Base-by-base conservation (phyloP, 2,888 invertebrate species). In the Dasypogon diadema region DNA sequence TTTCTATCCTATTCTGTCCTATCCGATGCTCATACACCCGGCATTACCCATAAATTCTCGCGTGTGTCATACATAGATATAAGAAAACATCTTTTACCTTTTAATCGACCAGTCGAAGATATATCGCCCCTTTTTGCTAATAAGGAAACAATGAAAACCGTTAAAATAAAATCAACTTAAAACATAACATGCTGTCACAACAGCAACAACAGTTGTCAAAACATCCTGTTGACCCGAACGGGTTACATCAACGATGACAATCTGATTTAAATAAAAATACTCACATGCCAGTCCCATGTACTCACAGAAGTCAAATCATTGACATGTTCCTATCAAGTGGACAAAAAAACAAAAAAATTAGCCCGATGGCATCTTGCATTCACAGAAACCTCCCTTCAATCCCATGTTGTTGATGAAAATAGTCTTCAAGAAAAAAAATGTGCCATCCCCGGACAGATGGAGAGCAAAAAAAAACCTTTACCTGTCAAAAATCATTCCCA, bases 261-360 rank as follows among this genome's bases (percentile, higher is more conserved):
- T 12, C 60, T 60, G 21, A 60, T 60, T 60, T 60, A 37, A 60
- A 60, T 60, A 60, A 60, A 60, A 60, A 60, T 60, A 5, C 34
- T 21, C 10, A 60, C 34, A 10, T 37, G 21, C 12, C 60, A 37
- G 10, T 60, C 21, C 60, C 60, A 60, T 34, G 34, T 60, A 18
- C 26, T 37, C 34, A n/a, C 12, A 34, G 5, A 60, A 60, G 60
- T 60, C 60, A 60, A 37, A 37, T 60, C 60, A 18, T 60, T 60
- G 60, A 60, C 60, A 60, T 60, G 60, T 42, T 42, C 12, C 10
- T 60, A 37, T 18, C 22, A 37, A 37, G 21, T 60, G 37, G 18
- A 37, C 34, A 60, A 60, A 60, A 60, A 34, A 21, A 37, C 16
- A 18, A 60, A 60, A 60, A 60, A 34, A 21, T 60, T 34, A 18